Evolutionary conservation across 2,888 invertebrate genomes (phyloP), one percentile per base, ranked within the genome.

Genomic region (Eucera pruinosa): DNA sequence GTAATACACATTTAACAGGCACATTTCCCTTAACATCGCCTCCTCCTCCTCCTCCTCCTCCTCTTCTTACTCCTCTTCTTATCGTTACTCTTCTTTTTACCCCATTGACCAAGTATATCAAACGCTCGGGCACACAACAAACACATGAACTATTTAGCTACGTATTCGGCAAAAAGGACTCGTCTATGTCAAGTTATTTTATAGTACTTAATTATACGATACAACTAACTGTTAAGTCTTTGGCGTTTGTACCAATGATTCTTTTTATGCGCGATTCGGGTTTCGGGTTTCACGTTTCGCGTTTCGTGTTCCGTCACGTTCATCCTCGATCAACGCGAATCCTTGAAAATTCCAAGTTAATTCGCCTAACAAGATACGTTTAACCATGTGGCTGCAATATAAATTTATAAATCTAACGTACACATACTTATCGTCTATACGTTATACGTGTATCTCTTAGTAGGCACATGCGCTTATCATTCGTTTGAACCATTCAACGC

Each of bases 201-300:
- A 57, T 71, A 82, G 60, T 80, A 78, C 82, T 85, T 82, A 77
- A 84, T 86, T 81, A 85, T 82, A 80, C 78, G 41, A 75, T 78
- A 84, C 83, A 85, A 87, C 81, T 88, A 87, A 83, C 84, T 85
- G 82, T 90, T 90, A 90, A 90, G 89, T 90, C 91, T 91, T 91
- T 91, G 91, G 91, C 86, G 86, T 90, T 90, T 90, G 90, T 90
- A 89, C 90, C 89, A 89, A 90, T 89, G 77, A 87, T 90, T 82
- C 66, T 55, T 54, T 13, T 48, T 43, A 43, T 33, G 33, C 60
- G 58, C 48, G 39, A 78, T 36, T 48, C 52, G 13, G 43, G n/a
- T 36, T 39, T 25, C 13, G 52, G n/a, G n/a, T n/a, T n/a, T n/a
- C n/a, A n/a, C n/a, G n/a, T n/a, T n/a, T n/a, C 60, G 58, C 48